These are phyloP conservation scores for Mellivora capensis DNA, from an alignment of 2,113 vertebrate species.

Conservation along the genomic window DNA sequence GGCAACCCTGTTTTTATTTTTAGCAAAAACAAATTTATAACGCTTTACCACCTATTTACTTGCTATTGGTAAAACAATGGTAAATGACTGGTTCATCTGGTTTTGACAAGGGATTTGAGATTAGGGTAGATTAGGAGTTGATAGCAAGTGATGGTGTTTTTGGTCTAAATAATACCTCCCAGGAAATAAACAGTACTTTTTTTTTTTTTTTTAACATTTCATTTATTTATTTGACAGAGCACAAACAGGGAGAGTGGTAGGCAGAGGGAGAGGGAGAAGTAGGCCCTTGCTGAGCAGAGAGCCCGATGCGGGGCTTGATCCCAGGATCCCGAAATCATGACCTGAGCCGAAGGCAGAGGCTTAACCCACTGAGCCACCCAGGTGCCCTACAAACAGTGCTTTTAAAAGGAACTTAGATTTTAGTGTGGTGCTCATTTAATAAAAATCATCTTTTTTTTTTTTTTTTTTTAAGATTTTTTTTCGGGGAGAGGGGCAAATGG, in stretches of 20 bases:
- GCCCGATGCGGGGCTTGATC: rapidly evolving
- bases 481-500: too few species aligned
- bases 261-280: neutral
- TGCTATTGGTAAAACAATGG: neutral
- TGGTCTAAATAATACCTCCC: neutral
- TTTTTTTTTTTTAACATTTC: too few species aligned
- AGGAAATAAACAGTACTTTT: neutral
- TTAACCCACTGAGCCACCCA: neutral
- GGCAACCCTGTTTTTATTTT: neutral
- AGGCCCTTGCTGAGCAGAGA: neutral
- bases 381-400: neutral
- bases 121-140: neutral
- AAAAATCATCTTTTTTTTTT: conserved; percentile 7
- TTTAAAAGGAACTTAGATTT: conserved; percentile 28
- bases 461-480: neutral
- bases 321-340: neutral
- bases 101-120: conserved; percentile 10
- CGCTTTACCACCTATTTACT: neutral
- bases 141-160: neutral
- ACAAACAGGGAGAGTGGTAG: too few species aligned
- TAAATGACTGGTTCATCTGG: neutral
- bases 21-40: neutral
- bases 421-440: neutral
- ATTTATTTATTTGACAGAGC: too few species aligned
- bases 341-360: neutral